A percentile compares a stretch with the other conserved stretches of the same genome.
Evolutionary conservation across 2,113 vertebrate species (phyloP).

Genomic region (Chloropsis hardwickii): DNA sequence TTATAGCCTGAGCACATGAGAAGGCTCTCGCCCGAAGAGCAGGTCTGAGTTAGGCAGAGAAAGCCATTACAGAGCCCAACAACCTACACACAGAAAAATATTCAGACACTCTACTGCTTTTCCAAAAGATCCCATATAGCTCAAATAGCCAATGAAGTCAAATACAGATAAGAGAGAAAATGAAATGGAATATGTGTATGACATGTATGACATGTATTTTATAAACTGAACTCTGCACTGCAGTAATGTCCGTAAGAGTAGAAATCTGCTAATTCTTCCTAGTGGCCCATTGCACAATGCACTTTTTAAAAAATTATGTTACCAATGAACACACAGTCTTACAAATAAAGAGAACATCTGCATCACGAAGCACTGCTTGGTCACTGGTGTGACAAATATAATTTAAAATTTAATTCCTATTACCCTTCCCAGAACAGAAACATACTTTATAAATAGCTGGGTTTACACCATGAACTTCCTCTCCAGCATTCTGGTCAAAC

Average conservation of each 20-base stretch:
- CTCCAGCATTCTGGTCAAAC: background rate
- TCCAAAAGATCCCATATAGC: background rate
- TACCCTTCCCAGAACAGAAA: background rate
- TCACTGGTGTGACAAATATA: background rate
- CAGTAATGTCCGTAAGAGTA: background rate
- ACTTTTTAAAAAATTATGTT: background rate
- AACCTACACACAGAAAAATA: background rate
- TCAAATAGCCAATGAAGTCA: background rate
- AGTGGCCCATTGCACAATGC: background rate
- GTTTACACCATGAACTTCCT: background rate
- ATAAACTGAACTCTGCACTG: background rate
- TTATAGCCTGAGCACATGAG: background rate
- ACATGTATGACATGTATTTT: accelerated
- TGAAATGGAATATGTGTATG: accelerated
- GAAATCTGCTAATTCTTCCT: background rate
- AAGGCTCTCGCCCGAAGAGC: background rate
- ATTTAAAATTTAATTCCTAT: background rate
- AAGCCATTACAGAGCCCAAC: background rate
- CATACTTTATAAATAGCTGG: background rate
- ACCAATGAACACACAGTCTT: background rate
- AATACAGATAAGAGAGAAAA: background rate
- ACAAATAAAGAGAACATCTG: background rate
- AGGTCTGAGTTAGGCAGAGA: background rate
- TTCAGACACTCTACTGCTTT: background rate
- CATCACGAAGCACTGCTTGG: background rate